phyloP scores from a whole-genome alignment of 2,797 vertebrate species.

The Chromobotia macracanthus region DNA sequence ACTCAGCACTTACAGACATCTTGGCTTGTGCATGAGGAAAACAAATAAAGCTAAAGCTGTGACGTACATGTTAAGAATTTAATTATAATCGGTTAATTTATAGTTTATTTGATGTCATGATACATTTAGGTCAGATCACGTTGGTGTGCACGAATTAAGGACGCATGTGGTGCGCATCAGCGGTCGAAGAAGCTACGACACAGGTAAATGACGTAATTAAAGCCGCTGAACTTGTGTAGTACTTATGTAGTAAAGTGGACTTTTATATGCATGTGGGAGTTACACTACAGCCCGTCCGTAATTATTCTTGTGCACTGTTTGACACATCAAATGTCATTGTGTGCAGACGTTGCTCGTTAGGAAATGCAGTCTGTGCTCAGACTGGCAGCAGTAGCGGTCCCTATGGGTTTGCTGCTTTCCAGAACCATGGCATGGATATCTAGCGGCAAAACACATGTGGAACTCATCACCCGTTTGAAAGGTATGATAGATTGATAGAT shows the following conservation, averaged over 20 bases:
- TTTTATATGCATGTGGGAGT: background rate
- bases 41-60: too few species aligned
- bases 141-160: constrained; percentile 18
- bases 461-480: constrained; percentile 85
- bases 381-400: constrained; percentile 74
- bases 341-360: constrained; percentile 60
- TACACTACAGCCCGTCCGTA: background rate
- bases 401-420: constrained; percentile 87
- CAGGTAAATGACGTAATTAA: constrained; percentile 23
- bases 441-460: constrained; percentile 84
- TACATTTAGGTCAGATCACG: background rate
- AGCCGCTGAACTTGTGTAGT: background rate
- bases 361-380: constrained; percentile 79
- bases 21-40: background rate
- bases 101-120: background rate
- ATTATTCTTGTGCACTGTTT: background rate
- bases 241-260: background rate
- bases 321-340: constrained; percentile 34
- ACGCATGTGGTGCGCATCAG: constrained; percentile 26
- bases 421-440: constrained; percentile 92
- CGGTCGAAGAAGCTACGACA: constrained; percentile 17
- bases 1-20: background rate
- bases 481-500: constrained; percentile 72
- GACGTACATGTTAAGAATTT: background rate
- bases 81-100: too few species aligned